Conservation (phyloP, 2,888 invertebrate genomes). For the Panorpa germanica region DNA sequence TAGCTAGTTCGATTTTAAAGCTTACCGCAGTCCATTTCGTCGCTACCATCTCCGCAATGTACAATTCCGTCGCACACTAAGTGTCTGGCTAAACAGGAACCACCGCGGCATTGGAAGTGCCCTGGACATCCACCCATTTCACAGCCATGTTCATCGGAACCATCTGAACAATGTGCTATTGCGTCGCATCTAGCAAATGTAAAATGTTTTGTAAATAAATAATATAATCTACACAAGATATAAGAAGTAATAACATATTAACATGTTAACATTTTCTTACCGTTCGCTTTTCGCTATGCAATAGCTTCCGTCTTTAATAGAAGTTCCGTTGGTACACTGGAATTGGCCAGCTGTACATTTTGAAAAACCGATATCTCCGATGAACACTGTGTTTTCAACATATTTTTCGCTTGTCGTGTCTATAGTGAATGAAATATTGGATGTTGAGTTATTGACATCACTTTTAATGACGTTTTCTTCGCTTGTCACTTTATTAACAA, state of each 20-base stretch:
- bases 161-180: conserved; percentile 37
- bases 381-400: conserved; percentile 1
- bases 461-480: too few relatives aligned
- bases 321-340: conserved; percentile 36
- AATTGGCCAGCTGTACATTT: conserved; percentile 36
- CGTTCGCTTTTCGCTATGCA: conserved; percentile 28
- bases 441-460: too few relatives aligned
- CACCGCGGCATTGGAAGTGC: conserved; percentile 35
- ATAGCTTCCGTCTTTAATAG: conserved; percentile 31
- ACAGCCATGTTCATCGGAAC: conserved; percentile 38
- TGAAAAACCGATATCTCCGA: conserved; percentile 19
- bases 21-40: conserved; percentile 34
- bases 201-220: too few relatives aligned
- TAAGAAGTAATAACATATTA: too few relatives aligned
- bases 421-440: too few relatives aligned
- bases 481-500: too few relatives aligned
- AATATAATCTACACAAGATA: too few relatives aligned
- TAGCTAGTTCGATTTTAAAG: conserved; percentile 10
- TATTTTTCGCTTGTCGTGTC: background rate
- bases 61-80: conserved; percentile 39
- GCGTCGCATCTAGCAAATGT: conserved; percentile 36
- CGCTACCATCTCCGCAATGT: conserved; percentile 39
- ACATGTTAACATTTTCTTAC: too few relatives aligned
- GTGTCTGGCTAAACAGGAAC: conserved; percentile 36
- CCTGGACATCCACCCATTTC: conserved; percentile 32